These are phyloP conservation scores for Trichonephila clavipes DNA, from an alignment of 1,140 invertebrate genomes.

Conservation along the genomic window DNA sequence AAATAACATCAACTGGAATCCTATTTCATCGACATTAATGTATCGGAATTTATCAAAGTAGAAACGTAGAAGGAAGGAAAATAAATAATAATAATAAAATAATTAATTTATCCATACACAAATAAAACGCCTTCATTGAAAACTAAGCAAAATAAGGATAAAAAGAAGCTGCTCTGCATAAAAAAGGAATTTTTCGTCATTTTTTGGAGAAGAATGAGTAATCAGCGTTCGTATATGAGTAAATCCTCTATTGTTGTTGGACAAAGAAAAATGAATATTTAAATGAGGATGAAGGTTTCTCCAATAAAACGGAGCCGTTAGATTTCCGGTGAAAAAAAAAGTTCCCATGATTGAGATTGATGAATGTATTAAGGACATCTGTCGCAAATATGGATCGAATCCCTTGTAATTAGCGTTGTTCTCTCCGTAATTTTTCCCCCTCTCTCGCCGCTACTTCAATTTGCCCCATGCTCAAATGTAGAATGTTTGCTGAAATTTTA, in stretches of 20 bases:
- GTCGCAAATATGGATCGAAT: conserved; percentile 24
- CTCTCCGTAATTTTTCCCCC: neutral
- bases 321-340: neutral
- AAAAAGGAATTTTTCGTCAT: neutral
- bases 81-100: neutral
- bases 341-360: neutral
- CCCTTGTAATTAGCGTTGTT: conserved; percentile 7
- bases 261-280: conserved; percentile 49
- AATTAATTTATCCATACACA: neutral
- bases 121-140: neutral
- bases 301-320: neutral
- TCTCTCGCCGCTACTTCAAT: neutral
- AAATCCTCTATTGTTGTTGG: neutral
- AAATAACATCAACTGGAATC: neutral
- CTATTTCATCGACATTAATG: neutral
- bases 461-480: neutral
- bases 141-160: neutral
- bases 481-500: neutral
- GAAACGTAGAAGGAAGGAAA: neutral
- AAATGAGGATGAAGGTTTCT: conserved; percentile 33
- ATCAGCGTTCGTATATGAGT: neutral
- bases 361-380: conserved; percentile 8
- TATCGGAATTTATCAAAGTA: neutral
- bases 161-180: neutral
- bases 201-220: neutral